Conservation (phyloP, 1,140 invertebrate species). For the Drosophila ficusphila region DNA sequence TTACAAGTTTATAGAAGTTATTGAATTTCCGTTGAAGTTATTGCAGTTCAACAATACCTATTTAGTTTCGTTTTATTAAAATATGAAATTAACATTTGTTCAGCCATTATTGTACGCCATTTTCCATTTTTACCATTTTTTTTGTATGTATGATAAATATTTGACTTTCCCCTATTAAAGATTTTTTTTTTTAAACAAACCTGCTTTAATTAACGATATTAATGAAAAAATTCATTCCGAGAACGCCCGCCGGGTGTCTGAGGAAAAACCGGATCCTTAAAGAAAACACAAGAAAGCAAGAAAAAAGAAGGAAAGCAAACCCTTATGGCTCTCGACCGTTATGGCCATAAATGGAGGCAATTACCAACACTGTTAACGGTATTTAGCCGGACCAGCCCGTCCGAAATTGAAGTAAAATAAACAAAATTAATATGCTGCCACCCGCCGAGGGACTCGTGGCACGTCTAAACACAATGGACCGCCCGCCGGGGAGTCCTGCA, state of each 20-base stretch:
- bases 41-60: too few relatives aligned
- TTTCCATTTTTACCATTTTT: too few relatives aligned
- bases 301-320: too few relatives aligned
- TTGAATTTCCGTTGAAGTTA: background rate
- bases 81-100: too few relatives aligned
- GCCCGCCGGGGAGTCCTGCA: constrained; percentile 11
- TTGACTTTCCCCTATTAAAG: too few relatives aligned
- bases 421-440: constrained; percentile 53
- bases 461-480: constrained; percentile 30
- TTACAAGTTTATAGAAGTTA: background rate
- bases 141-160: too few relatives aligned
- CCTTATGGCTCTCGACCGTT: constrained; percentile 15
- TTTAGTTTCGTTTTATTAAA: too few relatives aligned
- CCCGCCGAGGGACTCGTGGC: constrained; percentile 22
- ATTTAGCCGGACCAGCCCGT: constrained; percentile 21
- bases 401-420: constrained; percentile 29
- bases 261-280: background rate
- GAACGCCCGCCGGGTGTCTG: background rate
- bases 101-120: too few relatives aligned
- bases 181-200: background rate
- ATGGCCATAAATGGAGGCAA: constrained; percentile 49
- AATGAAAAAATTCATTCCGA: constrained; percentile 1
- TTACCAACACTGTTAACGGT: constrained; percentile 56
- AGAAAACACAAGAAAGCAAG: background rate
- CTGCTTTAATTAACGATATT: constrained; percentile 1